phyloP scores from a whole-genome alignment of 2,113 vertebrate genomes.

The Monarcha castaneiventris region DNA sequence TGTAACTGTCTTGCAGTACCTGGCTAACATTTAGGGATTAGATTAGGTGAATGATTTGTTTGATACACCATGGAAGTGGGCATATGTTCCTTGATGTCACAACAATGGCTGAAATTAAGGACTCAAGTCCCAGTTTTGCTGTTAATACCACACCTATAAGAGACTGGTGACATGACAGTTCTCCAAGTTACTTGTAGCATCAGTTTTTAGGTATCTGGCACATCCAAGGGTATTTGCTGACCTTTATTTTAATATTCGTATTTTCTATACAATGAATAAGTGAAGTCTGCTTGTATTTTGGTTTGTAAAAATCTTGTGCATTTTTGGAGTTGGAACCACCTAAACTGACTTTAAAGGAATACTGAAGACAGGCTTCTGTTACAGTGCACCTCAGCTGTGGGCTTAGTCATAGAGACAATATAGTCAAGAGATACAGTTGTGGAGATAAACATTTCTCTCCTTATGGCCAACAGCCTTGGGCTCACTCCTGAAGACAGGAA shows the following conservation, averaged over 20 bases:
- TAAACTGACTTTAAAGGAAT: not conserved
- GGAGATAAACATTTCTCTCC: not conserved
- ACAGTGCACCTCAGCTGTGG: not conserved
- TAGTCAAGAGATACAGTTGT: not conserved
- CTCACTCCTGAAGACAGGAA: not conserved
- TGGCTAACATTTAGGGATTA: not conserved
- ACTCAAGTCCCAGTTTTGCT: not conserved
- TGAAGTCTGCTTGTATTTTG: not conserved
- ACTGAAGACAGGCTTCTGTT: not conserved
- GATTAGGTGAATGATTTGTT: not conserved
- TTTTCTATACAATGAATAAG: not conserved
- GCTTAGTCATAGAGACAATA: not conserved
- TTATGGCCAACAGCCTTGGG: not conserved
- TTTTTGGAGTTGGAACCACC: not conserved
- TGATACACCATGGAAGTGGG: not conserved
- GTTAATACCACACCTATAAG: not conserved
- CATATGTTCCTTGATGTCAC: not conserved
- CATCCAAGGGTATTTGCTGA: not conserved
- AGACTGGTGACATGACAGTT: not conserved
- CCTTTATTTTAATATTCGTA: not conserved
- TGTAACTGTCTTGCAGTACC: not conserved
- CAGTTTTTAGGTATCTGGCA: not conserved
- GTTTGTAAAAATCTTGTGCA: not conserved
- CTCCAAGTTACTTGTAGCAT: not conserved
- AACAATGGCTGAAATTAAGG: not conserved